Evolutionary conservation across 2,113 vertebrate genomes (phyloP).

Genomic region (Mus spicilegus): DNA sequence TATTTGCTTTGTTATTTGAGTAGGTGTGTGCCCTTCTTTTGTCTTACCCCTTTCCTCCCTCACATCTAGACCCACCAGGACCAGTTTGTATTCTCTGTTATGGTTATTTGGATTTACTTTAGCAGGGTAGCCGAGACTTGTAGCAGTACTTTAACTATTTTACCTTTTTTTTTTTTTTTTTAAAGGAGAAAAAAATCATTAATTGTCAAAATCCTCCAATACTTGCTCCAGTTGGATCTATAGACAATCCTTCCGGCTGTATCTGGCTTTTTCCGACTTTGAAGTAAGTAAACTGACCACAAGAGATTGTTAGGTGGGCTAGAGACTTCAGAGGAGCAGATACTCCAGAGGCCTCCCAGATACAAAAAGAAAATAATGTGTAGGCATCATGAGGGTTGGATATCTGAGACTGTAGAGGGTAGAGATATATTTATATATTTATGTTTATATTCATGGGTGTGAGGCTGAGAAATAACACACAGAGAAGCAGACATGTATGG

Average conservation of each 20-base stretch:
- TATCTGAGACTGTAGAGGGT: no score
- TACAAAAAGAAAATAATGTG: background rate
- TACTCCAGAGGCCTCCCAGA: no score
- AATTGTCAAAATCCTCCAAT: fast-evolving
- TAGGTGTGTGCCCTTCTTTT: background rate
- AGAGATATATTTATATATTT: background rate
- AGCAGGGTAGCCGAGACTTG: background rate
- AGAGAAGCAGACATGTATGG: no score
- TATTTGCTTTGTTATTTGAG: background rate
- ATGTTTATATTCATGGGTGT: no score
- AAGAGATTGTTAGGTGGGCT: fast-evolving
- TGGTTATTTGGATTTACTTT: background rate
- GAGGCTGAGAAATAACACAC: background rate
- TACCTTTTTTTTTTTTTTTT: background rate
- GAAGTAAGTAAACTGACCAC: fast-evolving
- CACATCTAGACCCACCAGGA: no score
- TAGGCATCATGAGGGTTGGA: fast-evolving
- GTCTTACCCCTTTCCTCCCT: background rate
- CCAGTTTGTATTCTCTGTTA: fast-evolving
- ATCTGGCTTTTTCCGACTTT: background rate
- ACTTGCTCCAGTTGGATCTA: fast-evolving
- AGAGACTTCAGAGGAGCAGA: background rate
- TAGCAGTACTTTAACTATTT: background rate
- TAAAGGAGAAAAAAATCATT: no score
- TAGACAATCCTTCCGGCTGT: background rate